These are phyloP conservation scores for Crypturellus tataupa DNA, from an alignment of 2,797 vertebrate species.

Conservation along the genomic window DNA sequence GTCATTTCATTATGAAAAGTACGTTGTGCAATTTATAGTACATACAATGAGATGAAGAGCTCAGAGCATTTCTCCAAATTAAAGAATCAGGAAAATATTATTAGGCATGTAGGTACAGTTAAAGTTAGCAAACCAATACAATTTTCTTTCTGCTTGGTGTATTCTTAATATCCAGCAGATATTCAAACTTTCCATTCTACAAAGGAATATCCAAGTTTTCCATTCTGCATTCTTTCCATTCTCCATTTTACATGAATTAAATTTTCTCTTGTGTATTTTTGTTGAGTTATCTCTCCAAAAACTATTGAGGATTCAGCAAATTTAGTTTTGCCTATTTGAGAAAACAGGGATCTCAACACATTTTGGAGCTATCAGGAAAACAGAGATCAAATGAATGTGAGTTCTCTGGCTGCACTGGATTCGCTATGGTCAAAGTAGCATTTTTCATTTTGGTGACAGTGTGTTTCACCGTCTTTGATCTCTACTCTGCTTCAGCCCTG, in stretches of 20 bases:
- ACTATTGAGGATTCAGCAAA: not conserved
- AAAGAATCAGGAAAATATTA: conserved; percentile 41
- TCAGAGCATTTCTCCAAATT: conserved; percentile 25
- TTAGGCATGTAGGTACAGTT: not conserved
- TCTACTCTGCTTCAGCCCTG: not conserved
- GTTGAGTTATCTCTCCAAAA: not conserved
- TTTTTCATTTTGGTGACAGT: not conserved
- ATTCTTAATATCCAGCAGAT: not conserved
- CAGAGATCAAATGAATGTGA: not conserved
- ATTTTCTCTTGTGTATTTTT: not conserved
- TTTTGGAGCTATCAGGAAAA: not conserved
- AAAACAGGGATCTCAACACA: not conserved
- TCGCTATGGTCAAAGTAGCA: not conserved
- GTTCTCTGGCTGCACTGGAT: not conserved
- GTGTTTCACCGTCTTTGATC: not conserved
- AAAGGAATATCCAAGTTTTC: not conserved
- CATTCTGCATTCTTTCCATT: no score
- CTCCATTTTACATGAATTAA: not conserved
- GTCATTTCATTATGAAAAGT: conserved; percentile 25
- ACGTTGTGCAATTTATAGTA: conserved; percentile 44
- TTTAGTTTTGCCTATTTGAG: not conserved
- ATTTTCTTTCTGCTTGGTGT: not conserved
- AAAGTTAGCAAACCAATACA: conserved; percentile 5
- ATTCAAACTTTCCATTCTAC: not conserved
- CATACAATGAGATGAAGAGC: conserved; percentile 27